phyloP scores from a whole-genome alignment of 2,888 invertebrate species.

The Xylophagus ater region DNA sequence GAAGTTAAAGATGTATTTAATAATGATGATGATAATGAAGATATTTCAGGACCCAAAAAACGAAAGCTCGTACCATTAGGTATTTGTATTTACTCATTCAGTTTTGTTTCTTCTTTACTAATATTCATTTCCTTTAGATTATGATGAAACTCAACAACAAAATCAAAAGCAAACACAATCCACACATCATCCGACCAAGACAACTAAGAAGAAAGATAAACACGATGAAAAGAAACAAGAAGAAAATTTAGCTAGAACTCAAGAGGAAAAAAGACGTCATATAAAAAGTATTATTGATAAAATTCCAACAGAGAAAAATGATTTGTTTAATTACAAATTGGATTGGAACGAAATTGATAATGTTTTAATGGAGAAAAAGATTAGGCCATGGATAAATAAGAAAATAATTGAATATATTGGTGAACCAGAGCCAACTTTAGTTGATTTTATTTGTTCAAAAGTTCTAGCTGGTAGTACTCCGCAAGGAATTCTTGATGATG shows the following conservation, averaged over 20 bases:
- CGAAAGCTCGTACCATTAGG: conserved; percentile 69
- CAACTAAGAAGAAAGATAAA: conserved; percentile 35
- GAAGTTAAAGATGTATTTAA: conserved; percentile 79
- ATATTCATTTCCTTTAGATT: conserved; percentile 23
- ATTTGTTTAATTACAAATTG: conserved; percentile 87
- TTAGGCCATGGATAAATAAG: conserved; percentile 99
- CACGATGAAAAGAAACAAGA: conserved; percentile 29
- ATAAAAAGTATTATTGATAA: conserved; percentile 96
- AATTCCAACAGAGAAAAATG: conserved; percentile 95
- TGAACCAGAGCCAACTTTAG: conserved; percentile 94
- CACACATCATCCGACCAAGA: conserved; percentile 25
- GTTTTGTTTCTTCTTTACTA: not conserved
- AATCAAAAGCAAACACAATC: conserved; percentile 12
- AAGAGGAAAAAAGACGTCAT: conserved; percentile 92
- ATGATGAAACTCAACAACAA: conserved; percentile 29
- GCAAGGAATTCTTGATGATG: conserved; percentile 91
- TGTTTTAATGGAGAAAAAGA: conserved; percentile 84
- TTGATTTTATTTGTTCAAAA: conserved; percentile 99
- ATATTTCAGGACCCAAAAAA: conserved; percentile 47
- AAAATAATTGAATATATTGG: conserved; percentile 99
- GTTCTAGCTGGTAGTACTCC: conserved; percentile 89
- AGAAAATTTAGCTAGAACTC: conserved; percentile 55
- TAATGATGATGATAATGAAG: conserved; percentile 66
- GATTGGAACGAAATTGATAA: conserved; percentile 79
- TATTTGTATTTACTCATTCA: conserved; percentile 26